Conservation (phyloP, 2,888 invertebrate species). For the Gnatocerus cornutus region DNA sequence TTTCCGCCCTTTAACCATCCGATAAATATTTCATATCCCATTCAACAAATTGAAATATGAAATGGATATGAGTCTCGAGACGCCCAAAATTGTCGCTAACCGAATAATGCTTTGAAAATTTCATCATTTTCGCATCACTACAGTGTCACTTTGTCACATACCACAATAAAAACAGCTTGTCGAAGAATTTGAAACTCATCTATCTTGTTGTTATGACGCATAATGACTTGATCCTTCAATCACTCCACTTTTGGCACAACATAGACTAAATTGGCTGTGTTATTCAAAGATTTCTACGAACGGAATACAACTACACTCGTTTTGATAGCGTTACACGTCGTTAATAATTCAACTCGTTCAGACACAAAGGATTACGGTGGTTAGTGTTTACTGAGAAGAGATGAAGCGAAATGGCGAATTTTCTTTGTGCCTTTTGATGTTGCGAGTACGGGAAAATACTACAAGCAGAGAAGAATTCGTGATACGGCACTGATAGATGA, state of each 20-base stretch:
- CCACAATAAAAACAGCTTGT: constrained; percentile 29
- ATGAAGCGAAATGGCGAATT: constrained; percentile 16
- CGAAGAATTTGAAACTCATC: constrained; percentile 31
- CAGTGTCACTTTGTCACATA: constrained; percentile 32
- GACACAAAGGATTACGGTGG: constrained; percentile 8
- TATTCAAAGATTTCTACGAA: background rate
- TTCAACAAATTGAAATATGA: constrained; percentile 35
- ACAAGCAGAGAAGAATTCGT: background rate
- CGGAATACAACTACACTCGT: constrained; percentile 8
- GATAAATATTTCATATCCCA: constrained; percentile 32
- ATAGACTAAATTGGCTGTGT: background rate
- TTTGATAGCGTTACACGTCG: constrained; percentile 17
- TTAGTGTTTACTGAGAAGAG: constrained; percentile 11
- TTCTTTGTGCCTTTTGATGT: constrained; percentile 10
- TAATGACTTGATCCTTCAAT: constrained; percentile 39
- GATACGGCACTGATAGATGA: constrained; percentile 11
- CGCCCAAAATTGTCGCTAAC: constrained; percentile 34
- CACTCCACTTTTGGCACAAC: constrained; percentile 1
- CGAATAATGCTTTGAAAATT: constrained; percentile 29
- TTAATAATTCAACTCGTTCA: constrained; percentile 9
- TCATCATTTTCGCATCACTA: constrained; percentile 32
- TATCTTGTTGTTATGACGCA: constrained; percentile 35
- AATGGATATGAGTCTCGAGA: constrained; percentile 27
- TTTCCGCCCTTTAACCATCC: background rate
- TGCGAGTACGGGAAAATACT: background rate